Base-by-base conservation (phyloP, 2,888 invertebrate species). In the Gibbula magus region DNA sequence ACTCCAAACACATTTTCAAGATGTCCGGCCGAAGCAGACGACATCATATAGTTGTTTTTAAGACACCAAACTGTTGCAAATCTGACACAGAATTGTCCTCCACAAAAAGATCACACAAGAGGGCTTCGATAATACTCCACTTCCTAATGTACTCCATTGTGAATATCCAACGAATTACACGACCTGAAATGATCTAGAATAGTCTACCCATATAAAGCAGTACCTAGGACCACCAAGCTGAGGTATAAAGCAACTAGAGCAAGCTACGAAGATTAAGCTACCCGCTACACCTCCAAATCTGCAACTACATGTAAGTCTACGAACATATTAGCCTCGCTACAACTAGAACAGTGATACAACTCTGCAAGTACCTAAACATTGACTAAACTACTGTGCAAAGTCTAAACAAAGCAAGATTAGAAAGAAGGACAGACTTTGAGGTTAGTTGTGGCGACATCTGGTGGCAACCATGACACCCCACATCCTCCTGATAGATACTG, bases 111-210 rank as follows among this genome's bases (percentile, higher is more conserved):
- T 45, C 45, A 45, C 45, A 45, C 45, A 45, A 45, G 45, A 45
- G 1, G 45, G 45, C 45, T 45, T 45, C 13, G 45, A 70, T 70
- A 35, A 39, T 35, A 70, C 29, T 70, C 70, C 70, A 70, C 70
- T 35, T 35, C n/a, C 20, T 32, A 70, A 70, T 70, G 35, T 70
- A 32, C 70, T 70, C 70, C 70, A 35, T 70, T 29, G 35, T 13
- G 45, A 45, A 45, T 45, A 45, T 45, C 45, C 45, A 45, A 8
- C 5, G 45, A 70, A 70, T 32, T 32, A 35, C 70, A 70, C 70
- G 18, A 39, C 70, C 70, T 70, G 70, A 70, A 70, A 70, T 35
- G 32, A n/a, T 39, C 70, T 70, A 56, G 20, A 70, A 70, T 39
- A 35, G 18, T 16, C 70, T 70, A 70, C n/a, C 35, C 29, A 35